A percentile compares a stretch with the other conserved stretches of the same genome.
These are phyloP conservation scores for Theocolax elegans DNA, from an alignment of 1,140 invertebrate genomes.

Conservation along the genomic window DNA sequence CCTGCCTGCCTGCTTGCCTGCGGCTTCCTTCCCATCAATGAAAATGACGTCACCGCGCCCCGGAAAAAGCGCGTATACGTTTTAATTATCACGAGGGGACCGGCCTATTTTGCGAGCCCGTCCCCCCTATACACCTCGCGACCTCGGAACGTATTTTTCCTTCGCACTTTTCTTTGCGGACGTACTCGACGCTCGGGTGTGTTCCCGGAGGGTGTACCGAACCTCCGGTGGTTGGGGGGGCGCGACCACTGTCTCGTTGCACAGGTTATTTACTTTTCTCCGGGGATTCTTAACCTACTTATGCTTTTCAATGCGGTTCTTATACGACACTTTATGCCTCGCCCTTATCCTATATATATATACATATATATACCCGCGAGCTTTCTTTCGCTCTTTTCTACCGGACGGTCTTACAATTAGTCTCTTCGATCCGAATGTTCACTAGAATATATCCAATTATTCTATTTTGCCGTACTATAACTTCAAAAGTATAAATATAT, in stretches of 20 bases:
- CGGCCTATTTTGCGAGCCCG: conserved; percentile 20
- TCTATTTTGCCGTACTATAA: not conserved
- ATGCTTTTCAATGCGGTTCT: not conserved
- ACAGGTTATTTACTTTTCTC: conserved; percentile 10
- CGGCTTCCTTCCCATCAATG: conserved; percentile 67
- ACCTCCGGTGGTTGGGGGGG: no score
- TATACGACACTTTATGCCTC: not conserved
- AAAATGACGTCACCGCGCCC: conserved; percentile 64
- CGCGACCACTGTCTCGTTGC: no score
- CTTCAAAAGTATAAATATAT: conserved; percentile 6
- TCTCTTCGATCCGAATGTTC: no score
- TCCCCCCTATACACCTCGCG: not conserved
- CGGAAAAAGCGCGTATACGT: conserved; percentile 60
- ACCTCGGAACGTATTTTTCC: not conserved
- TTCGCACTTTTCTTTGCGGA: not conserved
- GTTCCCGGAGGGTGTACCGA: no score
- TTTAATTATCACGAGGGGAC: conserved; percentile 55
- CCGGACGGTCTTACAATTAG: no score
- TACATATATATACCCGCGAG: no score
- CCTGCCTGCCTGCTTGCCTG: no score
- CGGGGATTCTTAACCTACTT: conserved; percentile 27
- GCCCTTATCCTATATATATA: no score
- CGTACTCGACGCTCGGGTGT: no score
- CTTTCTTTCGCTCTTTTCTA: no score
- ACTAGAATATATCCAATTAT: no score